Conservation (phyloP, 2,797 vertebrate species). For the Sebastes trivittatus region DNA sequence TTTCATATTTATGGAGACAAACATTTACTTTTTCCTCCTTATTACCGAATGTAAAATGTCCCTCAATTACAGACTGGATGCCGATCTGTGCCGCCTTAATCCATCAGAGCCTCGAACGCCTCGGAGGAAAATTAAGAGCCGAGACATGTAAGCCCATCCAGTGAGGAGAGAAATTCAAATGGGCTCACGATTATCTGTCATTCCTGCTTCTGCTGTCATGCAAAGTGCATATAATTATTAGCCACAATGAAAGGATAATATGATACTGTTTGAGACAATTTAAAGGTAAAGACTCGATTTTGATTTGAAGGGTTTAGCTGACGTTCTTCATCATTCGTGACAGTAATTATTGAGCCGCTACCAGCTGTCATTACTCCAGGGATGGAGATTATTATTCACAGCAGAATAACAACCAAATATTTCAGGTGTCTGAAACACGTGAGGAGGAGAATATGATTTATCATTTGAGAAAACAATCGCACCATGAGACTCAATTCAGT, state of each 20-base stretch:
- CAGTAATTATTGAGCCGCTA: slow-evolving; percentile 1
- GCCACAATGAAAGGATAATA: slow-evolving; percentile 23
- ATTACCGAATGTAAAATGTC: slow-evolving; percentile 39
- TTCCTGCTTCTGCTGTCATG: slow-evolving; percentile 16
- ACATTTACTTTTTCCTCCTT: slow-evolving; percentile 23
- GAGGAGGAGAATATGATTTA: background rate
- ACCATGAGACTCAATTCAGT: background rate
- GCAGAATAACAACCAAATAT: background rate
- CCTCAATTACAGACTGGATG: slow-evolving; percentile 39
- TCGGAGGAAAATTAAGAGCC: slow-evolving; percentile 41
- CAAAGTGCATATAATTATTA: slow-evolving; percentile 42
- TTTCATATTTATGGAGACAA: slow-evolving; percentile 31
- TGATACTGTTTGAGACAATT: slow-evolving; percentile 7
- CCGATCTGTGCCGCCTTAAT: slow-evolving; percentile 50
- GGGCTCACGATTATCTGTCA: slow-evolving; percentile 34
- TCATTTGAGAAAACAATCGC: background rate
- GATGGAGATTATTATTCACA: slow-evolving; percentile 8
- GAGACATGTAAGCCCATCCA: slow-evolving; percentile 30
- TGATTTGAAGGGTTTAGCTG: slow-evolving; percentile 19
- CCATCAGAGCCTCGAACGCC: slow-evolving; percentile 26
- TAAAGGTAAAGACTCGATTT: slow-evolving; percentile 2
- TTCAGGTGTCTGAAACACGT: background rate
- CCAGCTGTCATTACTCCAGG: slow-evolving; percentile 6
- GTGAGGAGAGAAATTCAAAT: slow-evolving; percentile 29
- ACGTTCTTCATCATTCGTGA: slow-evolving; percentile 5